phyloP scores from a whole-genome alignment of 2,888 invertebrate genomes.

The Dryadula phaetusa region DNA sequence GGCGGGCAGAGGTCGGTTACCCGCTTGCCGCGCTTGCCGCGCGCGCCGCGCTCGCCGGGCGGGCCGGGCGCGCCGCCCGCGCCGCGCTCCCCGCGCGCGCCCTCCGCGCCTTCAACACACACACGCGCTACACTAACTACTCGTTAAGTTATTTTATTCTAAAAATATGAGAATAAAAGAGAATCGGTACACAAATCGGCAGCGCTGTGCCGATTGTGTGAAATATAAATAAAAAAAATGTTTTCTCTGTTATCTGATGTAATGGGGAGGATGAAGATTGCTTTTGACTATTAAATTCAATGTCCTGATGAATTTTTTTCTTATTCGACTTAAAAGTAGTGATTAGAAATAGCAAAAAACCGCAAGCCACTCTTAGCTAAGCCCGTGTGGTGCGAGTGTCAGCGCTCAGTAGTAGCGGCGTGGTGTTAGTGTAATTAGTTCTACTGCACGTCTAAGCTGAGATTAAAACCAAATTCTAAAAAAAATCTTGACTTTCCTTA shows the following conservation, averaged over 20 bases:
- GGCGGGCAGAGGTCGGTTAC: conserved; percentile 77
- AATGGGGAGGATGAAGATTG: conserved; percentile 7
- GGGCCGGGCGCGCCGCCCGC: conserved; percentile 91
- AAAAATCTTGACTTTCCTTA: not conserved
- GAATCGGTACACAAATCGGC: not conserved
- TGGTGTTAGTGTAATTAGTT: conserved; percentile 17
- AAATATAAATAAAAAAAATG: not conserved
- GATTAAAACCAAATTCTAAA: not conserved
- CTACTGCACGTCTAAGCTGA: conserved; percentile 3
- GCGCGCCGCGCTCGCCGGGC: conserved; percentile 94
- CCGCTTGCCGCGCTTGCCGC: conserved; percentile 97
- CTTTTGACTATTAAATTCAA: not conserved
- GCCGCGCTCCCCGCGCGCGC: conserved; percentile 91
- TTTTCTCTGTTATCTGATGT: not conserved
- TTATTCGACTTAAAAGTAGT: not conserved
- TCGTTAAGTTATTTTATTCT: conserved; percentile 6
- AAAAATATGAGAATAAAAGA: not conserved
- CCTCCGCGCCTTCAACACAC: conserved; percentile 83
- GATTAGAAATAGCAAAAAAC: conserved; percentile 20
- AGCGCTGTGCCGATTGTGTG: no score
- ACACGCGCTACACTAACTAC: conserved; percentile 15
- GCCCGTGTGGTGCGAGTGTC: conserved; percentile 1
- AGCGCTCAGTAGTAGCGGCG: not conserved
- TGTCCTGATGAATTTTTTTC: not conserved
- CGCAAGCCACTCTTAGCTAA: conserved; percentile 22